phyloP scores from a whole-genome alignment of 2,797 vertebrate genomes.

The Holocentrus rufus region DNA sequence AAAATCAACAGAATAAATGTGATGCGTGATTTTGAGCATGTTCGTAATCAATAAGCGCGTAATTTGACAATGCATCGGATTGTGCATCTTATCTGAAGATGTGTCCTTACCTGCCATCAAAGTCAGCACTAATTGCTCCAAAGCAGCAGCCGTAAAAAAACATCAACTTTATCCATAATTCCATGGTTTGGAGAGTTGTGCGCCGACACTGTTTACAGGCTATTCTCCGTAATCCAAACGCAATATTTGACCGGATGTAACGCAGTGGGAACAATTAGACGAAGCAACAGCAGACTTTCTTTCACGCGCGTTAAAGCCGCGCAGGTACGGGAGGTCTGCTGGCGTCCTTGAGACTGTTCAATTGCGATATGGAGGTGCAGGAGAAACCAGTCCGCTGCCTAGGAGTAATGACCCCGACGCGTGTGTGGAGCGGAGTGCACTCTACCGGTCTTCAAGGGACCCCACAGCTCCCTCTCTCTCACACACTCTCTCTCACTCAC shows the following conservation, averaged over 20 bases:
- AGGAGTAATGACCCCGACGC: slow-evolving; percentile 47
- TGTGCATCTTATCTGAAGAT: slow-evolving; percentile 1
- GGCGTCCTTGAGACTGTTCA: slow-evolving; percentile 53
- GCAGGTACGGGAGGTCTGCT: slow-evolving; percentile 45
- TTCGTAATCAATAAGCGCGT: neutral
- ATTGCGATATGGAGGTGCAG: slow-evolving; percentile 46
- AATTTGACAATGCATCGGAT: neutral
- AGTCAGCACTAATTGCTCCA: slow-evolving; percentile 82
- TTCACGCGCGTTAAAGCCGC: slow-evolving; percentile 30
- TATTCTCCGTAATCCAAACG: slow-evolving; percentile 60
- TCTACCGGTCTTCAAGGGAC: slow-evolving; percentile 66
- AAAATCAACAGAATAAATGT: too few relatives aligned
- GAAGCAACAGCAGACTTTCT: slow-evolving; percentile 25
- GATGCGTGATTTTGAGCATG: too few relatives aligned
- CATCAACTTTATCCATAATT: slow-evolving; percentile 81
- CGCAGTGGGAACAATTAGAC: slow-evolving; percentile 26
- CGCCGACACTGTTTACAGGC: slow-evolving; percentile 19
- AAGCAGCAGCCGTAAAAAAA: slow-evolving; percentile 81
- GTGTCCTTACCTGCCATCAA: slow-evolving; percentile 90
- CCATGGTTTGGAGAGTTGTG: slow-evolving; percentile 75
- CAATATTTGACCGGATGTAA: neutral
- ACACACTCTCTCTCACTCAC: slow-evolving; percentile 15
- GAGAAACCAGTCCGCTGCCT: slow-evolving; percentile 51
- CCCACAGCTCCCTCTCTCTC: slow-evolving; percentile 56
- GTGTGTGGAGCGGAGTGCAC: slow-evolving; percentile 60